Evolutionary conservation across 1,140 invertebrate genomes (phyloP), one percentile per base, ranked within the genome.

Genomic region (Piezodorus guildinii): DNA sequence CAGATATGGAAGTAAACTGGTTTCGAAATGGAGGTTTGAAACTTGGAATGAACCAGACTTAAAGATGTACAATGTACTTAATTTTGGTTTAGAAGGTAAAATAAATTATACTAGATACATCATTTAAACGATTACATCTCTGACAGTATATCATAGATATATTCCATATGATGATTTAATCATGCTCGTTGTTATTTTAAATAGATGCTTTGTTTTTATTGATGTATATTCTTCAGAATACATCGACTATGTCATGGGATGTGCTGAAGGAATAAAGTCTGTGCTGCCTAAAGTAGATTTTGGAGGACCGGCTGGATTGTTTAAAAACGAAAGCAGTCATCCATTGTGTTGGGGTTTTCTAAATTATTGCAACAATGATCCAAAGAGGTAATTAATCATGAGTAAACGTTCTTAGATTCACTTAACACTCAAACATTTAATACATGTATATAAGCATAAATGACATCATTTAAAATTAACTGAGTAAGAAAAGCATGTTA

Each of bases 31-130:
- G 78, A 73, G 72, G 60, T 79, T 78, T 69, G 78, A 79, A 64
- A 73, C 75, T 0, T 79, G 77, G 78, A 79, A 79, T 67, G 78
- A 79, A 69, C 78, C 78, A 5, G 78, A 79, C 70, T 67, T 78
- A 17, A 69, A 65, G 49, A 71, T 56, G 17, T 79, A 79, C 62
- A 79, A 79, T 62, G 68, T 70, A 34, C 67, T 78, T 4, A 78
- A 79, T 68, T 75, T 78, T 27, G 74, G 76, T n/a, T 49, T 73
- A n/a, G 9, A 65, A 65, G 70, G 74, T 76, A 67, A 68, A 10
- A 12, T 8, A 39, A 39, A 10, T 39, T n/a, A n/a, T n/a, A n/a
- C n/a, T n/a, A n/a, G n/a, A n/a, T n/a, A n/a, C n/a, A n/a, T n/a
- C n/a, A n/a, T n/a, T n/a, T n/a, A n/a, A n/a, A n/a, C n/a, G n/a